These are phyloP conservation scores for Pogonocichla stellata DNA, from an alignment of 2,113 vertebrate genomes.

Conservation along the genomic window DNA sequence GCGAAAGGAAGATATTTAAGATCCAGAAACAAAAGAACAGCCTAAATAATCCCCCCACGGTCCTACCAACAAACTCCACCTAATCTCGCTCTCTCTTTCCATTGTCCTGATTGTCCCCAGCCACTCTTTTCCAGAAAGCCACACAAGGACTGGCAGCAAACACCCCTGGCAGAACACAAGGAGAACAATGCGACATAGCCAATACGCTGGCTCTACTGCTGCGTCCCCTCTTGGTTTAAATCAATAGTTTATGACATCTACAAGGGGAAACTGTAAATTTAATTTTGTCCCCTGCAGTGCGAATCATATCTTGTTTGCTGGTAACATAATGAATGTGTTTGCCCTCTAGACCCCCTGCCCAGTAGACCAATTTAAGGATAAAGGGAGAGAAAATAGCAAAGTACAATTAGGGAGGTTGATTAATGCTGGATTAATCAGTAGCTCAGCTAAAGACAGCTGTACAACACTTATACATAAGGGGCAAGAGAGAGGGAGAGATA, in stretches of 20 bases:
- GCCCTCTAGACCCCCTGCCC: slow-evolving; percentile 73
- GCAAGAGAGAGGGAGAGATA: neutral
- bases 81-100: neutral
- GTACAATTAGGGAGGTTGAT: slow-evolving; percentile 68
- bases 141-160: neutral
- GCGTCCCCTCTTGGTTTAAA: slow-evolving; percentile 72
- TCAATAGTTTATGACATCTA: slow-evolving; percentile 82
- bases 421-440: slow-evolving; percentile 73
- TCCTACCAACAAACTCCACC: neutral
- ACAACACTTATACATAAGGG: neutral
- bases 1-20: neutral
- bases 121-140: neutral
- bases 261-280: slow-evolving; percentile 81
- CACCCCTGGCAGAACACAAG: neutral
- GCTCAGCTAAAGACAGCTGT: slow-evolving; percentile 57
- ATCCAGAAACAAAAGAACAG: neutral
- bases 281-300: slow-evolving; percentile 78
- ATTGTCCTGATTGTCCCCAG: neutral
- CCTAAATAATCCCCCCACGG: neutral
- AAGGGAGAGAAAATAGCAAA: slow-evolving; percentile 73
- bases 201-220: slow-evolving; percentile 38
- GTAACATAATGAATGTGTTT: slow-evolving; percentile 79
- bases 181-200: neutral
- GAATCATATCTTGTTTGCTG: slow-evolving; percentile 76
- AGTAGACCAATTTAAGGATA: slow-evolving; percentile 74